Evolutionary conservation across 1,140 invertebrate genomes (phyloP), one percentile per base, ranked within the genome.

Genomic region (Drosophila equinoxialis): DNA sequence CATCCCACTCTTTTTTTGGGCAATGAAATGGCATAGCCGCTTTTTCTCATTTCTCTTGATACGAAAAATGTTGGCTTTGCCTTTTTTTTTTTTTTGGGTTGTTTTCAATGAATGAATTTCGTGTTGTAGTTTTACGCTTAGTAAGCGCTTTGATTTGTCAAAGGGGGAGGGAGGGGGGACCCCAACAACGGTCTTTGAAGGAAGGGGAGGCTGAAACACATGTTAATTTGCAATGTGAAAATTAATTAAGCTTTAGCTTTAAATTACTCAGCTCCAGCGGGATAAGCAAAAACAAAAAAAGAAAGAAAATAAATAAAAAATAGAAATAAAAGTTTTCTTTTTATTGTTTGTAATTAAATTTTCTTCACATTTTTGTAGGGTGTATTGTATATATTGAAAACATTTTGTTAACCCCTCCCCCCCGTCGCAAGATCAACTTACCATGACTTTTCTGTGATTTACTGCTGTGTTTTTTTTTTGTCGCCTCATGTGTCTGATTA

Each of bases 41-140:
- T 67, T 51, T 55, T 35, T 37, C 45, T 11, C 45, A 51, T 51
- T 51, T 51, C 45, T 51, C 45, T 51, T 23, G 8, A 23, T 51
- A 20, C 17, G 20, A 51, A 60, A 62, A 70, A 26, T 26, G 62
- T 33, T 74, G 57, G 23, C 42, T 61, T 61, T 71, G 41, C 70
- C 60, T 70, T 72, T 83, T 60, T 74, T 59, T 63, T 67, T 62
- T 71, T 60, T 66, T 59, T 51, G 14, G 17, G 20, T 59, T 6
- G 20, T 17, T 58, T 61, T 65, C 74, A 30, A 79, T 84, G 84
- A 80, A 87, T 87, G 84, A 81, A 77, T 74, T 73, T 81, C 80
- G 64, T 84, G 80, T 60, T 68, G 74, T 79, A 57, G 61, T 69
- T 87, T 90, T 84, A 89, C 84, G 84, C 83, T 77, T 77, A 77